Conservation (phyloP, 2,888 invertebrate species). For the Trimorus sp. region DNA sequence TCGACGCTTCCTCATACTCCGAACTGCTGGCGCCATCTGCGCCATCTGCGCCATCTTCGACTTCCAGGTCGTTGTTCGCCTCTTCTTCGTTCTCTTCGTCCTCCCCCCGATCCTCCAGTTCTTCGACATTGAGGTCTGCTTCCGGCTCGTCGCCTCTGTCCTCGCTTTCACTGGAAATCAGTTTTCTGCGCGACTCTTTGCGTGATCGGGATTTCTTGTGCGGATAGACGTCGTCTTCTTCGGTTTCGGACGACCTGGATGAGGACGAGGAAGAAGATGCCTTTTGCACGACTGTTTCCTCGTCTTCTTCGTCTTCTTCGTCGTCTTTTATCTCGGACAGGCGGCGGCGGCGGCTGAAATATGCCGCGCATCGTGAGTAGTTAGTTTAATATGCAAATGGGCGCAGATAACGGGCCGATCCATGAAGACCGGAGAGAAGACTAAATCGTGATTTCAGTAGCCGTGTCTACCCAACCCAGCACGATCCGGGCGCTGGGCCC, state of each 20-base stretch:
- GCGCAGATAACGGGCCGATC: slow-evolving; percentile 79
- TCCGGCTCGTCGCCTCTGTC: slow-evolving; percentile 50
- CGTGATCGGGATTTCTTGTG: slow-evolving; percentile 38
- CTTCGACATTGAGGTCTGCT: slow-evolving; percentile 59
- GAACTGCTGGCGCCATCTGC: slow-evolving; percentile 18
- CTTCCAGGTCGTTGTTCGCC: slow-evolving; percentile 59
- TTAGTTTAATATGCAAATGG: slow-evolving; percentile 82
- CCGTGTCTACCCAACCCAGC: slow-evolving; percentile 76
- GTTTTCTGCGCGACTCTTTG: slow-evolving; percentile 38
- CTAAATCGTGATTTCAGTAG: slow-evolving; percentile 81
- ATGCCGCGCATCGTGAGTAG: slow-evolving; percentile 80
- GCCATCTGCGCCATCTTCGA: slow-evolving; percentile 17
- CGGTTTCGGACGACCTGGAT: slow-evolving; percentile 53
- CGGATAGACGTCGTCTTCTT: slow-evolving; percentile 71
- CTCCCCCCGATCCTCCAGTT: slow-evolving; percentile 58
- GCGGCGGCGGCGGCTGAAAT: slow-evolving; percentile 72
- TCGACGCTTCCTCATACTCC: slow-evolving; percentile 39
- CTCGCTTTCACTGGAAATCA: slow-evolving; percentile 50
- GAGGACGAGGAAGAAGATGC: slow-evolving; percentile 20
- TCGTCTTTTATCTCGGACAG: slow-evolving; percentile 63
- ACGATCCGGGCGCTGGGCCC: slow-evolving; percentile 64
- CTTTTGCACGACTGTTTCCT: too few species aligned
- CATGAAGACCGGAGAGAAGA: slow-evolving; percentile 77
- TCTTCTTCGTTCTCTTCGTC: slow-evolving; percentile 52
- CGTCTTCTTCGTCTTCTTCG: slow-evolving; percentile 50